Evolutionary conservation across 2,113 vertebrate genomes (phyloP).

Genomic region (Protobothrops mucrosquamatus): DNA sequence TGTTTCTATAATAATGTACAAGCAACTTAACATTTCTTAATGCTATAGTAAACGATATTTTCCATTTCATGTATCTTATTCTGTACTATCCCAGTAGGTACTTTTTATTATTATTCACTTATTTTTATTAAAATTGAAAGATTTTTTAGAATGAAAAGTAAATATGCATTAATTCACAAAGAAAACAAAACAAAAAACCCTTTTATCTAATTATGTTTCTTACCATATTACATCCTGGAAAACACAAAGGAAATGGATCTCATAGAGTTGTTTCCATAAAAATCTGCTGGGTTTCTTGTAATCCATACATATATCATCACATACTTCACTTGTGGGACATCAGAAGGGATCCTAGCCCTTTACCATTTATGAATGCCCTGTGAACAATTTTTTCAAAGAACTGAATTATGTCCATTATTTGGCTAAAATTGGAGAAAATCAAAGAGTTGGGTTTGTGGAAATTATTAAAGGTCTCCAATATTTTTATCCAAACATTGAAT

Average conservation of each 20-base stretch:
- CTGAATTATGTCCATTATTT: not conserved
- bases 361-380: not conserved
- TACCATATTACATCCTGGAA: not conserved
- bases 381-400: not conserved
- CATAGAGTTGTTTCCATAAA: not conserved
- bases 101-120: not conserved
- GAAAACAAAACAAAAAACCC: not conserved
- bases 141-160: slow-evolving; percentile 1
- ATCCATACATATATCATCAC: not conserved
- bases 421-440: not conserved
- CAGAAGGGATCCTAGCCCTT: not conserved
- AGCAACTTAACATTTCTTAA: not conserved
- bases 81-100: not conserved
- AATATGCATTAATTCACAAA: not conserved
- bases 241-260: not conserved
- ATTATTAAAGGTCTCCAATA: not conserved
- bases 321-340: not conserved
- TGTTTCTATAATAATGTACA: not conserved
- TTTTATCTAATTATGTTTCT: not conserved
- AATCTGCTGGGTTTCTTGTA: not conserved
- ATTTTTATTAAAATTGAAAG: not conserved
- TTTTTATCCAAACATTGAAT: not conserved
- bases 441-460: not conserved
- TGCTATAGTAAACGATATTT: not conserved
- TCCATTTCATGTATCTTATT: not conserved